Evolutionary conservation across 2,113 vertebrate species (phyloP).

Genomic region (Crotophaga sulcirostris): DNA sequence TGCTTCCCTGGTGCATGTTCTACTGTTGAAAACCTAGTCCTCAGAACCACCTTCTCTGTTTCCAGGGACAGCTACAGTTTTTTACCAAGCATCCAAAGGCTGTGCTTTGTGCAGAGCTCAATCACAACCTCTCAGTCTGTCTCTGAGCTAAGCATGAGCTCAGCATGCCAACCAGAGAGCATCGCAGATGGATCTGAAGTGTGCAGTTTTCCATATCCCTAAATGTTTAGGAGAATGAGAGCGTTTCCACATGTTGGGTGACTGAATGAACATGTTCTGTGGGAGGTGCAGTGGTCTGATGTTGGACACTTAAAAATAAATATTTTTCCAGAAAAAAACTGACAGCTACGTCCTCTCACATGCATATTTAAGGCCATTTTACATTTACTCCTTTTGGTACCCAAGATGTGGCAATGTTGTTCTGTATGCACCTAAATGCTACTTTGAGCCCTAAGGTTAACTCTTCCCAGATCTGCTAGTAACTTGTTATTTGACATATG

Average conservation of each 20-base stretch:
- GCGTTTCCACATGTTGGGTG: not conserved
- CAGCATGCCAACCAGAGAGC: not conserved
- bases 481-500: not conserved
- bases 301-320: not conserved
- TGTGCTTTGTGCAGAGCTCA: not conserved
- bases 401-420: not conserved
- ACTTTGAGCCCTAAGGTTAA: not conserved
- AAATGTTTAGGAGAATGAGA: not conserved
- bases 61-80: not conserved
- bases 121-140: not conserved
- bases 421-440: not conserved
- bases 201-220: not conserved
- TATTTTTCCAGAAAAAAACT: not conserved
- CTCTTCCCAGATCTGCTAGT: not conserved
- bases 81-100: not conserved
- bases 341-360: not conserved
- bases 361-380: not conserved
- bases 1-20: not conserved
- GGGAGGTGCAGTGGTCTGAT: not conserved
- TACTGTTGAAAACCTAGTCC: not conserved
- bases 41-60: not conserved
- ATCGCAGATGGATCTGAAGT: not conserved
- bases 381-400: not conserved
- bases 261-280: not conserved
- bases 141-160: not conserved